These are phyloP conservation scores for Alexandromys fortis DNA, from an alignment of 2,113 vertebrate genomes.

Conservation along the genomic window DNA sequence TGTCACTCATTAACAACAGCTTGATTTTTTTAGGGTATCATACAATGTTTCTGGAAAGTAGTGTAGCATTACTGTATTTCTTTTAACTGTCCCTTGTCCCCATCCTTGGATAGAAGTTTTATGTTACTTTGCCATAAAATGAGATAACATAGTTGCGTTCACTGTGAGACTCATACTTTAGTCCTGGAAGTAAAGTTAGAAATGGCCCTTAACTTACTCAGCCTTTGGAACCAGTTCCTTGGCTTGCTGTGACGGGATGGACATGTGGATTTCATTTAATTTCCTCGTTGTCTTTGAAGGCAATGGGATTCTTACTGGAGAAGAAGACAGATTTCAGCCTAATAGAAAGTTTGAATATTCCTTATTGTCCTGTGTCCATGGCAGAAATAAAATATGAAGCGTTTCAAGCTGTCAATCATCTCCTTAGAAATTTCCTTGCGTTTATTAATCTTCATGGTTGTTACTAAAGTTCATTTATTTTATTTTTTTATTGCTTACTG, in stretches of 20 bases:
- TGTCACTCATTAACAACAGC: slow-evolving; percentile 47
- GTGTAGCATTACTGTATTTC: slow-evolving; percentile 28
- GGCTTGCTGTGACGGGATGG: slow-evolving; percentile 32
- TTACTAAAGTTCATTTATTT: slow-evolving; percentile 44
- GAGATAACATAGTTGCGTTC: background rate
- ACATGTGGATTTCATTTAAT: slow-evolving; percentile 58
- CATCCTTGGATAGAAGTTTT: background rate
- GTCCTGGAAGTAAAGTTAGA: background rate
- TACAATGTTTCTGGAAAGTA: slow-evolving; percentile 33
- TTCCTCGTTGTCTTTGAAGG: slow-evolving; percentile 50
- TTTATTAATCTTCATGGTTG: slow-evolving; percentile 7
- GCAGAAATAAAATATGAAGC: background rate
- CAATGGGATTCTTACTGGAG: slow-evolving; percentile 42
- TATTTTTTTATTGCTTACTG: background rate
- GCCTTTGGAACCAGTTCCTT: background rate
- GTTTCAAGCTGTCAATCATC: slow-evolving; percentile 39
- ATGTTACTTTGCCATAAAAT: slow-evolving; percentile 56
- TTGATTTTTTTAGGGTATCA: slow-evolving; percentile 16
- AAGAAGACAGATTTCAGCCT: slow-evolving; percentile 36
- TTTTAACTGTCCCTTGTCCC: background rate
- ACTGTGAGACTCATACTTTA: background rate
- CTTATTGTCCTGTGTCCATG: slow-evolving; percentile 23
- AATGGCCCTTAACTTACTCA: slow-evolving; percentile 8
- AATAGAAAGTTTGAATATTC: slow-evolving; percentile 30
- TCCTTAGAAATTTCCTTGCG: slow-evolving; percentile 55